Conservation (phyloP, 1,140 invertebrate genomes). For the Hesperophylax magnus region DNA sequence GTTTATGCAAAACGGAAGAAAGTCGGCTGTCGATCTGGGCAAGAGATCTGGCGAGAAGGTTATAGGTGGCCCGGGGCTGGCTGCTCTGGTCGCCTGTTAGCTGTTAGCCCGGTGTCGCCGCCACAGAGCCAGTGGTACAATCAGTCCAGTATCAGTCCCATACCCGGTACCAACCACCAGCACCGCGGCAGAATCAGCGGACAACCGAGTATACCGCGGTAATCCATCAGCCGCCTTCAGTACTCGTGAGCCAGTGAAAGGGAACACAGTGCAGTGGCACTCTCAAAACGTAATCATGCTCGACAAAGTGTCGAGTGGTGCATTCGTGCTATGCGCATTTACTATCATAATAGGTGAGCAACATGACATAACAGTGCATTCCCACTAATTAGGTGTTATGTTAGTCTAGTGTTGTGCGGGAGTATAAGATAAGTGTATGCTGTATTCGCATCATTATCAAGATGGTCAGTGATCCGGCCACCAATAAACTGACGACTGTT, state of each 20-base stretch:
- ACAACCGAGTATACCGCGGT: neutral
- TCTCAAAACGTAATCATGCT: constrained; percentile 34
- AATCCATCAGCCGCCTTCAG: constrained; percentile 26
- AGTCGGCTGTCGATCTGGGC: constrained; percentile 38
- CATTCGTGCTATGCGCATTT: constrained; percentile 44
- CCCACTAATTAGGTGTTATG: constrained; percentile 12
- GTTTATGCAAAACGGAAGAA: constrained; percentile 54
- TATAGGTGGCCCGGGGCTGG: neutral
- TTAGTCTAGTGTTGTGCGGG: neutral
- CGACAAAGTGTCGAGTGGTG: constrained; percentile 35
- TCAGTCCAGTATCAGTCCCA: too few relatives aligned
- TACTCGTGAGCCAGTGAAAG: constrained; percentile 51
- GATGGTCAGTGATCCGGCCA: constrained; percentile 4
- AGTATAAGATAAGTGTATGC: neutral
- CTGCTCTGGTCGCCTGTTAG: neutral
- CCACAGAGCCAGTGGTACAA: too few relatives aligned
- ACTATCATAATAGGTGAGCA: constrained; percentile 41
- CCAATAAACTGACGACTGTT: neutral
- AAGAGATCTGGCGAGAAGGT: constrained; percentile 2
- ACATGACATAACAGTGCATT: constrained; percentile 27
- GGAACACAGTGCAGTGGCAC: constrained; percentile 43
- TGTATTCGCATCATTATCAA: neutral
- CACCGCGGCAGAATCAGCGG: too few relatives aligned
- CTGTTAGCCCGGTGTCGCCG: too few relatives aligned
- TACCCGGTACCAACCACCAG: too few relatives aligned